phyloP scores from a whole-genome alignment of 92 coral and sea anemone genomes.

The Umimayanthus chanpuru region DNA sequence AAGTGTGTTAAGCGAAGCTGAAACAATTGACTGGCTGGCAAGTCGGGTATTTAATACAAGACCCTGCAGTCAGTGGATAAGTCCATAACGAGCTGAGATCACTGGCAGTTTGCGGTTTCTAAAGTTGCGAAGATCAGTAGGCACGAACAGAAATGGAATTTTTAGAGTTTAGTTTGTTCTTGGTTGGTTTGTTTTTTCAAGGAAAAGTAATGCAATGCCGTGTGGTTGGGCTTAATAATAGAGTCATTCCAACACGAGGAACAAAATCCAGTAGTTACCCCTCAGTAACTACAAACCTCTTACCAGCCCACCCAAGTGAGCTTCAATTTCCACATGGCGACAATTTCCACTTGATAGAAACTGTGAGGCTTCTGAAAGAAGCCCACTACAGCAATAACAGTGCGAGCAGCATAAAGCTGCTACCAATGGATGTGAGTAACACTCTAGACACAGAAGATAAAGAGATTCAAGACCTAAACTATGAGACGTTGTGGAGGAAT shows the following conservation, averaged over 20 bases:
- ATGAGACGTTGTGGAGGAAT: constrained; percentile 71
- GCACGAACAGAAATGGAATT: neutral
- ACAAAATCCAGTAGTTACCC: neutral
- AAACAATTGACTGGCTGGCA: constrained; percentile 3
- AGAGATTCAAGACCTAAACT: constrained; percentile 46
- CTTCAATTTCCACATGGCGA: neutral
- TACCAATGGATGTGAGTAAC: neutral
- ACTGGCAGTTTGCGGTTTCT: neutral
- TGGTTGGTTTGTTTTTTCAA: constrained; percentile 8
- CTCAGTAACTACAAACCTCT: neutral
- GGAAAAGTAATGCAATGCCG: constrained; percentile 2
- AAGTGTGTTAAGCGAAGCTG: constrained; percentile 30
- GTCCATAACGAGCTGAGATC: neutral
- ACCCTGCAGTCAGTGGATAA: neutral
- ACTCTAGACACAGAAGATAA: neutral
- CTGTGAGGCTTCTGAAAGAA: neutral
- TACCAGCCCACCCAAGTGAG: neutral
- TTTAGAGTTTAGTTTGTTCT: neutral
- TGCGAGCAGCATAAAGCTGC: neutral
- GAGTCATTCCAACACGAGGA: neutral
- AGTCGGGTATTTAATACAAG: neutral
- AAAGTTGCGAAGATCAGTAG: neutral
- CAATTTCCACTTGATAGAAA: neutral
- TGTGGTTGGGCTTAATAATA: neutral
- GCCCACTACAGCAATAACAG: neutral